A percentile compares a stretch with the other conserved stretches of the same genome.
phyloP scores from a whole-genome alignment of 2,888 invertebrate genomes.

The Horisme vitalbata region DNA sequence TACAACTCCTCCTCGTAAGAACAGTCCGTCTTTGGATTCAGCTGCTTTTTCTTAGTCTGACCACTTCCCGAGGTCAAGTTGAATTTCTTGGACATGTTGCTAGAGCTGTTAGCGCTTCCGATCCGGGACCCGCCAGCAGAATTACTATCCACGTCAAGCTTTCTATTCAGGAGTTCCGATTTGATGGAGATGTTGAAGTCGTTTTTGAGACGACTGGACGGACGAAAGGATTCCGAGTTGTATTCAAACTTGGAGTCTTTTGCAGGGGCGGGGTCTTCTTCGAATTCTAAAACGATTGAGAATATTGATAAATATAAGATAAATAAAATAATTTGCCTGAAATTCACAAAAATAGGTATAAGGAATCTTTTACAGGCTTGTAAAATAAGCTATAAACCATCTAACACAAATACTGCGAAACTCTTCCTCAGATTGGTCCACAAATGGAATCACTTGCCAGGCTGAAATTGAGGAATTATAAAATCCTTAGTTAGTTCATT shows the following conservation, averaged over 20 bases:
- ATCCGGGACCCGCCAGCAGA: slow-evolving; percentile 59
- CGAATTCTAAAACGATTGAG: slow-evolving; percentile 56
- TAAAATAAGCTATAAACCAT: too few relatives aligned
- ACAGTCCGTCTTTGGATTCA: slow-evolving; percentile 69
- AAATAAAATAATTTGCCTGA: too few relatives aligned
- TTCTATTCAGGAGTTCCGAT: slow-evolving; percentile 59
- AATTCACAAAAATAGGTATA: too few relatives aligned
- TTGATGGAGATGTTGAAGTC: slow-evolving; percentile 77
- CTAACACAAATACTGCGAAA: too few relatives aligned
- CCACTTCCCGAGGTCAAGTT: slow-evolving; percentile 50
- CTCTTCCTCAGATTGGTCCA: too few relatives aligned
- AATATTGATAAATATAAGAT: too few relatives aligned
- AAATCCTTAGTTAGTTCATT: too few relatives aligned
- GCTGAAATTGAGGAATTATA: too few relatives aligned
- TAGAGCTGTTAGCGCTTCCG: slow-evolving; percentile 72
- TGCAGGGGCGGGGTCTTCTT: slow-evolving; percentile 52
- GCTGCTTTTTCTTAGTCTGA: slow-evolving; percentile 44
- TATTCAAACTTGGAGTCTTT: slow-evolving; percentile 64
- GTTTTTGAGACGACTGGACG: slow-evolving; percentile 65
- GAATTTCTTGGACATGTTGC: slow-evolving; percentile 75
- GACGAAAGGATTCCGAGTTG: slow-evolving; percentile 66
- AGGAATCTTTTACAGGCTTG: too few relatives aligned
- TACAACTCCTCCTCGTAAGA: slow-evolving; percentile 93
- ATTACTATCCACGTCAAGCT: slow-evolving; percentile 50
- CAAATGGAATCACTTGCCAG: too few relatives aligned